A percentile compares a stretch with the other conserved stretches of the same genome.
Evolutionary conservation across 2,113 vertebrate species (phyloP).

Genomic region (Sapajus apella): DNA sequence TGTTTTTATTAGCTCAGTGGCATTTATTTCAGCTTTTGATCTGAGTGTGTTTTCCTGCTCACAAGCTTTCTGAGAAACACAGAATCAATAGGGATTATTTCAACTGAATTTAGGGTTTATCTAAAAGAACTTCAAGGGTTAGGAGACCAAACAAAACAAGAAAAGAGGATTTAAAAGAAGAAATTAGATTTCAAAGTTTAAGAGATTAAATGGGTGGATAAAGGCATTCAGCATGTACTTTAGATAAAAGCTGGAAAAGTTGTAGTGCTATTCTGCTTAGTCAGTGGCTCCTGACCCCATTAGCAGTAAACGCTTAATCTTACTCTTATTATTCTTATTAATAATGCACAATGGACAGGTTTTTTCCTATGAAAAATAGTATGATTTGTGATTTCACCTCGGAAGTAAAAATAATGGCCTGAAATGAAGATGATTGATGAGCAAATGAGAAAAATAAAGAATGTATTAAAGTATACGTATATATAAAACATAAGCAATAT

Average conservation of each 20-base stretch:
- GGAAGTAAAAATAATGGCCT: not conserved
- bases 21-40: constrained; percentile 68
- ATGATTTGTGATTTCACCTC: not conserved
- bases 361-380: not conserved
- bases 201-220: constrained; percentile 61
- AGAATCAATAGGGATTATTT: constrained; percentile 73
- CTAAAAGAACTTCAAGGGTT: constrained; percentile 65
- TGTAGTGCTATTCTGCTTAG: not conserved
- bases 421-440: not conserved
- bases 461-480: not conserved
- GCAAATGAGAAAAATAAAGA: not conserved
- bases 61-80: constrained; percentile 51
- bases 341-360: not conserved
- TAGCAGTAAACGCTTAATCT: constrained; percentile 40
- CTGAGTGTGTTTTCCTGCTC: constrained; percentile 56
- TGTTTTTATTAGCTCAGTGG: constrained; percentile 59
- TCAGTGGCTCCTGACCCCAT: constrained; percentile 22
- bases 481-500: not conserved
- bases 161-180: constrained; percentile 72
- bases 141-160: constrained; percentile 68
- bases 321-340: not conserved
- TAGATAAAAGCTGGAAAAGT: constrained; percentile 47
- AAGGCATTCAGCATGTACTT: constrained; percentile 38
- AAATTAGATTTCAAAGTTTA: constrained; percentile 74
- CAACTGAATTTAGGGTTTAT: constrained; percentile 67